Evolutionary conservation across 2,888 invertebrate genomes (phyloP).

Genomic region (Luffia ferchaultella): DNA sequence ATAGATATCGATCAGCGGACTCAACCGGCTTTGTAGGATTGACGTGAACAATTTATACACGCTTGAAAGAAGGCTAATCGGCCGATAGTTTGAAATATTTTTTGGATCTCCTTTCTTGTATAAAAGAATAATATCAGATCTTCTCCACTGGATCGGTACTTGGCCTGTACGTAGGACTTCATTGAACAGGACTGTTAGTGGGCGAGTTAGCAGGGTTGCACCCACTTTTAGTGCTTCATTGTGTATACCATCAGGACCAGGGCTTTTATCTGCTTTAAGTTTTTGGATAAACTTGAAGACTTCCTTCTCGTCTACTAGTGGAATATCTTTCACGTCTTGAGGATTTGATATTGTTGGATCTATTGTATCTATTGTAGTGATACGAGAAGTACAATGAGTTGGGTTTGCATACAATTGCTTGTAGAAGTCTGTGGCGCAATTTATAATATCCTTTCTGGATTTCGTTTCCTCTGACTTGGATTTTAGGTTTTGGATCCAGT

Average conservation of each 20-base stretch:
- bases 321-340: too few relatives aligned
- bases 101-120: constrained; percentile 19
- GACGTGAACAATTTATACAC: constrained; percentile 17
- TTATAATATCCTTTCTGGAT: too few relatives aligned
- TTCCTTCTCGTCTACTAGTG: not conserved
- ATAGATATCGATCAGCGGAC: constrained; percentile 15
- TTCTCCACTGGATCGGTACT: constrained; percentile 17
- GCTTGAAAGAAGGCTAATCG: constrained; percentile 18
- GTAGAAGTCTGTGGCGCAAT: too few relatives aligned
- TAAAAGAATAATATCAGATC: constrained; percentile 17
- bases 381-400: too few relatives aligned
- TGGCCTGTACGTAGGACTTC: constrained; percentile 16
- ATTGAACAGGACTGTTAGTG: constrained; percentile 18
- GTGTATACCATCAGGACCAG: constrained; percentile 15
- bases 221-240: constrained; percentile 14
- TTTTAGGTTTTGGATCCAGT: constrained; percentile 14
- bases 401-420: too few relatives aligned
- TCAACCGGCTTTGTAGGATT: constrained; percentile 14
- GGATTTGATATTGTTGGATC: too few relatives aligned
- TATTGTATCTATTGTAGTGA: too few relatives aligned
- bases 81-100: constrained; percentile 16
- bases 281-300: constrained; percentile 13
- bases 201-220: constrained; percentile 7
- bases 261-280: constrained; percentile 14
- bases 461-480: constrained; percentile 6